Percentiles rank a stretch among this genome's conserved stretches.
These are phyloP conservation scores for Macrophya alboannulata DNA, from an alignment of 2,888 invertebrate species.

Conservation along the genomic window DNA sequence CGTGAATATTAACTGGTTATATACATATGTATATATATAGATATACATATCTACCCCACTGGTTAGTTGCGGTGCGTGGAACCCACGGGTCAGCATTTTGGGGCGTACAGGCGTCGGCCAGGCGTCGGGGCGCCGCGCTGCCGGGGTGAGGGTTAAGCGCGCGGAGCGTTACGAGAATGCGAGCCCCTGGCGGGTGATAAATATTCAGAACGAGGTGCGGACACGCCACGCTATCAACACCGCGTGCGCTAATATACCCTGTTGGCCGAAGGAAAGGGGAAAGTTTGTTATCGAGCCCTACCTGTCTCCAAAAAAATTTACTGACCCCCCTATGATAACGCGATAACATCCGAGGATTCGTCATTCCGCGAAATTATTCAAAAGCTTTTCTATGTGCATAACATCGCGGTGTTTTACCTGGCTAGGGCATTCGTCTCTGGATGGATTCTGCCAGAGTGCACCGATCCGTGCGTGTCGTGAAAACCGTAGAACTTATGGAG, in stretches of 20 bases:
- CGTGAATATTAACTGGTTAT: constrained; percentile 24
- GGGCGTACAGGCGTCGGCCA: constrained; percentile 35
- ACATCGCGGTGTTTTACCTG: neutral
- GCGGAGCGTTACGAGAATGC: constrained; percentile 55
- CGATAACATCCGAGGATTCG: constrained; percentile 47
- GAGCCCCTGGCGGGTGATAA: constrained; percentile 59
- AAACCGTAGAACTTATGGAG: neutral
- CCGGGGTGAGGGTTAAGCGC: constrained; percentile 55
- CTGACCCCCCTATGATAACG: constrained; percentile 37
- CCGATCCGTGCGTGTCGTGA: neutral
- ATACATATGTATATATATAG: neutral
- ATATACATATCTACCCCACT: neutral
- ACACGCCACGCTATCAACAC: constrained; percentile 59
- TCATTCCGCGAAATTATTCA: constrained; percentile 43
- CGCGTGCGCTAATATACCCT: constrained; percentile 58
- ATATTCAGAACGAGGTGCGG: constrained; percentile 59
- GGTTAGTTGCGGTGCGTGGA: constrained; percentile 24
- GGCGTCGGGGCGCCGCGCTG: constrained; percentile 49
- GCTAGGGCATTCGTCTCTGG: neutral
- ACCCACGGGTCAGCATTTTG: constrained; percentile 42
- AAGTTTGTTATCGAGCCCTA: constrained; percentile 54
- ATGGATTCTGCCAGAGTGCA: neutral
- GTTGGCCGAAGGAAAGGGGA: constrained; percentile 45
- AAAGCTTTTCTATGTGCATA: constrained; percentile 7
- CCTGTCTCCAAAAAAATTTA: constrained; percentile 54